Percentiles rank a stretch among this genome's conserved stretches.
These are phyloP conservation scores for Rhamnusium bicolor DNA, from an alignment of 2,888 invertebrate species.

Conservation along the genomic window DNA sequence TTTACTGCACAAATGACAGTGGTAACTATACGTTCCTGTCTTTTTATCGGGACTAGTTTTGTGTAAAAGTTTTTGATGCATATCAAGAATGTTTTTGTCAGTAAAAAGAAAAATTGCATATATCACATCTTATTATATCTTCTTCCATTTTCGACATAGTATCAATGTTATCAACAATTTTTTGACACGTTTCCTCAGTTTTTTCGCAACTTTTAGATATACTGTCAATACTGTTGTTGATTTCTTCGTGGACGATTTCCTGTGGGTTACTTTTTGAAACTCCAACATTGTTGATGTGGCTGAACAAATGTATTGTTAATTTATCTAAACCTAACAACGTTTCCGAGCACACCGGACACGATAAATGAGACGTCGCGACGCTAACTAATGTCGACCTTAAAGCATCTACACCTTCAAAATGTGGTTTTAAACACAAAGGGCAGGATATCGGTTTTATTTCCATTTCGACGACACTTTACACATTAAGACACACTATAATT, in stretches of 20 bases:
- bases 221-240: constrained; percentile 60
- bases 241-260: constrained; percentile 51
- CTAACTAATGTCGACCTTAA: constrained; percentile 82
- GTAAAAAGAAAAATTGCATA: constrained; percentile 83
- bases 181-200: background rate
- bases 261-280: background rate
- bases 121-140: constrained; percentile 73
- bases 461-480: constrained; percentile 29
- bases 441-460: constrained; percentile 76
- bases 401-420: constrained; percentile 81
- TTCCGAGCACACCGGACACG: constrained; percentile 86
- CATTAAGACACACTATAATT: background rate
- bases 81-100: constrained; percentile 79
- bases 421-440: constrained; percentile 83
- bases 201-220: background rate
- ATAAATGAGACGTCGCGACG: constrained; percentile 82
- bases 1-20: constrained; percentile 86
- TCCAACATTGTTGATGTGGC: constrained; percentile 56
- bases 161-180: background rate
- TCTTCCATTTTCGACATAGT: constrained; percentile 15
- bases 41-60: constrained; percentile 65
- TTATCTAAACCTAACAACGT: constrained; percentile 85
- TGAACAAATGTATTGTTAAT: constrained; percentile 87
- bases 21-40: constrained; percentile 71
- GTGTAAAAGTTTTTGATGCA: constrained; percentile 84